Evolutionary conservation across 2,888 invertebrate genomes (phyloP), one percentile per base, ranked within the genome.

Genomic region (Helicoverpa assulta): DNA sequence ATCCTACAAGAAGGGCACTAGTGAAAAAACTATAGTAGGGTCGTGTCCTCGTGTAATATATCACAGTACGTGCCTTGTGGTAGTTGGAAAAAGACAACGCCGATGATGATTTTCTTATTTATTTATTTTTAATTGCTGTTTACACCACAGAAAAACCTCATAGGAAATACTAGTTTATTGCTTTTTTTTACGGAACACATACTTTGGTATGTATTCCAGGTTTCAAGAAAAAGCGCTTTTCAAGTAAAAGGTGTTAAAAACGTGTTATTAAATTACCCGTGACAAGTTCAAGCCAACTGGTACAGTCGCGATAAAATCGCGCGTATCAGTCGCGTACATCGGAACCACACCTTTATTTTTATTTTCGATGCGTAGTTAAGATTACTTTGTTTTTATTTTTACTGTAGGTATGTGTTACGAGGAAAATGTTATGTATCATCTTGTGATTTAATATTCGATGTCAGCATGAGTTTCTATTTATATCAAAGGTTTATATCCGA

Each of bases 291-390:
- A 59, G 51, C 26, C 55, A 74, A 56, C 50, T 53, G 66, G 59
- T 53, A 54, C 26, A 12, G 2, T 5, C 8, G n/a, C 16, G 10
- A 21, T 14, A 67, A 16, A 51, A 61, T 71, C 53, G 21, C 43
- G 10, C 21, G 14, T 76, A 61, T 76, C 60, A 2, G 61, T 62
- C 78, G 78, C 66, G 52, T 53, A 40, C 56, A 60, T 62, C 43
- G 33, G 33, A 68, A 78, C 62, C 54, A 33, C 52, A 73, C 73
- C 73, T 68, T 77, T 57, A 68, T 54, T 62, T 12, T 55, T 54
- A 47, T 59, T 55, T 43, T 37, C 26, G 63, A 76, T 57, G 18
- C 52, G 54, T 16, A 56, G n/a, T 50, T 43, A 18, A 57, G 43
- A 56, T 73, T 66, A 16, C 26, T 21, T 12, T 77, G 18, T 61